phyloP scores from a whole-genome alignment of 2,113 vertebrate genomes.

The Engraulis encrasicolus region DNA sequence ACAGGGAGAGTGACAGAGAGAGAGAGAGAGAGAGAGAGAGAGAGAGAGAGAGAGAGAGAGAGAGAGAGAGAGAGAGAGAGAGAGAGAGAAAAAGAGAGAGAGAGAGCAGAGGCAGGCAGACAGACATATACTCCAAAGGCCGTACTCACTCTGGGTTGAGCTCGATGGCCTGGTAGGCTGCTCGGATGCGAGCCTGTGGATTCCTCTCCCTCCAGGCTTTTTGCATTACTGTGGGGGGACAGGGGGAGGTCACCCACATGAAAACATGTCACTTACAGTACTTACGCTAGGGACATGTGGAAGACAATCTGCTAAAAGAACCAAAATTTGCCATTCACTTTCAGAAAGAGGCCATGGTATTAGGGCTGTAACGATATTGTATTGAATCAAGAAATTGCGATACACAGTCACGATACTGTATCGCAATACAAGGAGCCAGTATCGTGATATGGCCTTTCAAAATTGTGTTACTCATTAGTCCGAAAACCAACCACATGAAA shows the following conservation, averaged over 20 bases:
- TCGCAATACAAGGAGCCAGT: too few species aligned
- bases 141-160: slow-evolving; percentile 94
- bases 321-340: too few species aligned
- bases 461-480: too few species aligned
- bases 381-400: too few species aligned
- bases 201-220: slow-evolving; percentile 98
- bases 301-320: too few species aligned
- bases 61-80: background rate
- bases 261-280: background rate
- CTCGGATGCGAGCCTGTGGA: slow-evolving; percentile 94
- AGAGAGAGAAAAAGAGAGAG: background rate
- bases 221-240: slow-evolving; percentile 89
- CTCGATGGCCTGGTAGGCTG: slow-evolving; percentile 94
- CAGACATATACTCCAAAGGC: background rate
- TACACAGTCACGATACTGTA: too few species aligned
- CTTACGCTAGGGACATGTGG: too few species aligned
- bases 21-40: background rate
- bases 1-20: background rate
- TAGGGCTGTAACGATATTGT: too few species aligned
- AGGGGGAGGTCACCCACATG: slow-evolving; percentile 15
- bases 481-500: too few species aligned
- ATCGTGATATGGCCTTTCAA: too few species aligned
- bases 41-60: background rate
- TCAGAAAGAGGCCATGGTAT: too few species aligned
- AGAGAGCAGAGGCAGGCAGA: background rate